These are phyloP conservation scores for Drosophila biarmipes DNA, from an alignment of 1,140 invertebrate species.

Conservation along the genomic window DNA sequence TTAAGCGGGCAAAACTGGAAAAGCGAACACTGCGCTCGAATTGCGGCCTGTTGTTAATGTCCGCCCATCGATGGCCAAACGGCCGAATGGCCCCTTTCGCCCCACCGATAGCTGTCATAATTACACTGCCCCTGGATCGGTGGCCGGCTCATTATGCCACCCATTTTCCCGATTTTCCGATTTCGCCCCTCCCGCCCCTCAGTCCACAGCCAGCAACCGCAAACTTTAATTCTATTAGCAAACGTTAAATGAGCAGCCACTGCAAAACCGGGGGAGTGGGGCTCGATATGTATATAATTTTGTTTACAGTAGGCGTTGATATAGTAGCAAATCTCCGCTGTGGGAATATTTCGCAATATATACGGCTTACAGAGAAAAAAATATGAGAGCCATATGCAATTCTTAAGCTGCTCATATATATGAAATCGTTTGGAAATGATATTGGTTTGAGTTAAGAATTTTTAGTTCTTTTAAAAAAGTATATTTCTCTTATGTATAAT, in stretches of 20 bases:
- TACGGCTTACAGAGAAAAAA: background rate
- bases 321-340: background rate
- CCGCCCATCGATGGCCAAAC: slow-evolving; percentile 26
- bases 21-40: slow-evolving; percentile 32
- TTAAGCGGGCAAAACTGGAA: slow-evolving; percentile 64
- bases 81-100: slow-evolving; percentile 12
- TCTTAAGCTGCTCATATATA: background rate
- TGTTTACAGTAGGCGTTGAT: background rate
- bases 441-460: too few relatives aligned
- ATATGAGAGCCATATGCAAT: background rate
- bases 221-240: slow-evolving; percentile 84
- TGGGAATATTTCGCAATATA: background rate
- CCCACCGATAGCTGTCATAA: slow-evolving; percentile 63
- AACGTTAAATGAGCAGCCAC: slow-evolving; percentile 74
- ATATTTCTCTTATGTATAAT: too few relatives aligned
- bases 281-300: background rate
- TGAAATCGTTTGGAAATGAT: background rate
- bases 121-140: slow-evolving; percentile 50
- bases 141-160: slow-evolving; percentile 64
- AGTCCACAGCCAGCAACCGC: slow-evolving; percentile 41
- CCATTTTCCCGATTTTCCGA: slow-evolving; percentile 33
- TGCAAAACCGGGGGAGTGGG: slow-evolving; percentile 1
- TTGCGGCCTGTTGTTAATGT: slow-evolving; percentile 53
- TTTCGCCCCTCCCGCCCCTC: slow-evolving; percentile 9
- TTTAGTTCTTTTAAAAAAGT: too few relatives aligned